A percentile compares a stretch with the other conserved stretches of the same genome.
These are phyloP conservation scores for Nephrotoma appendiculata DNA, from an alignment of 2,888 invertebrate genomes.

Conservation along the genomic window DNA sequence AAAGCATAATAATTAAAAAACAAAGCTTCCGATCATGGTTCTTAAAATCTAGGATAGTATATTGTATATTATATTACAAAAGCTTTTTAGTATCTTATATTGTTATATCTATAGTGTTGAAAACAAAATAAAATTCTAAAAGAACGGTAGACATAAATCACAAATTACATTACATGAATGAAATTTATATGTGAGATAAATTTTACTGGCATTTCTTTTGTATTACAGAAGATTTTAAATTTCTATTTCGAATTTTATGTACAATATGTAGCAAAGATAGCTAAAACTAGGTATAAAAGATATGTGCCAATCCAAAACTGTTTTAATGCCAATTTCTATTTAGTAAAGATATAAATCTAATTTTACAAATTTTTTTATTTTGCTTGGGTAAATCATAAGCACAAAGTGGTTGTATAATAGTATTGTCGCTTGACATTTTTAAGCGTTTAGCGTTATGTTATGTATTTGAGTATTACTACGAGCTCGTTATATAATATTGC, in stretches of 20 bases:
- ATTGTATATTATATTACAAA: neutral
- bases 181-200: neutral
- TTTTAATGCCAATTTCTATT: neutral
- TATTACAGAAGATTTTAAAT: neutral
- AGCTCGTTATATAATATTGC: too few species aligned
- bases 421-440: too few species aligned
- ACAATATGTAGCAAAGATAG: neutral
- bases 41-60: too few species aligned
- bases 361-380: too few species aligned
- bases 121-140: neutral
- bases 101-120: too few species aligned
- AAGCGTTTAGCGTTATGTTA: too few species aligned
- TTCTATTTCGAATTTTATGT: neutral
- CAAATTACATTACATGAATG: neutral
- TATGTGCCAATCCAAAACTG: neutral
- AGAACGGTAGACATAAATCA: neutral
- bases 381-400: too few species aligned
- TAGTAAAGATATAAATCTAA: neutral
- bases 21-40: too few species aligned
- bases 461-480: too few species aligned
- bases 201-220: neutral
- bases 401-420: too few species aligned
- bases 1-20: neutral
- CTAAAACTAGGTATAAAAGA: neutral
- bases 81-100: neutral